A percentile compares a stretch with the other conserved stretches of the same genome.
These are phyloP conservation scores for Anolis apletophallus DNA, from an alignment of 2,797 vertebrate genomes.

Conservation along the genomic window DNA sequence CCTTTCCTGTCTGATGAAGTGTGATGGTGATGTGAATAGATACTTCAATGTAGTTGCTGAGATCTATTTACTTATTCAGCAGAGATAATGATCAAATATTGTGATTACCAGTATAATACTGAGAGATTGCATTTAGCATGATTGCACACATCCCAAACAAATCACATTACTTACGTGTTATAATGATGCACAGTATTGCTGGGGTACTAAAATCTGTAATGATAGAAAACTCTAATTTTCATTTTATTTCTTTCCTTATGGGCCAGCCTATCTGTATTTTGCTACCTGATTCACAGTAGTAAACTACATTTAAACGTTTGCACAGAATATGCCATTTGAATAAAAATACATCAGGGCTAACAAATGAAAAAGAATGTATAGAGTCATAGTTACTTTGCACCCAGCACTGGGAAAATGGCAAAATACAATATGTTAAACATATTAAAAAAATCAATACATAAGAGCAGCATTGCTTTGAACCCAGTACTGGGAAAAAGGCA, in stretches of 20 bases:
- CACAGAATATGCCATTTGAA: too few relatives aligned
- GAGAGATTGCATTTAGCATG: neutral
- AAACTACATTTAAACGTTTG: too few relatives aligned
- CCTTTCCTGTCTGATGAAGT: neutral
- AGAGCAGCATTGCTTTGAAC: too few relatives aligned
- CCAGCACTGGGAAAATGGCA: too few relatives aligned
- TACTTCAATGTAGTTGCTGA: constrained; percentile 1
- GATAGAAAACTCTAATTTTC: neutral
- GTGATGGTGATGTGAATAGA: neutral
- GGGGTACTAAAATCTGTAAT: constrained; percentile 10
- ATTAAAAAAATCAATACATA: too few relatives aligned
- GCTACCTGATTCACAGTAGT: too few relatives aligned
- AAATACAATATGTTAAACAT: too few relatives aligned
- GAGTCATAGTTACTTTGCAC: too few relatives aligned
- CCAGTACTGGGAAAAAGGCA: too few relatives aligned
- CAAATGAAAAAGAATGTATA: too few relatives aligned
- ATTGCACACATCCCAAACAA: constrained; percentile 9
- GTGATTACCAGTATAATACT: neutral
- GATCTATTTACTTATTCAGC: constrained; percentile 10
- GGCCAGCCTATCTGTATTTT: too few relatives aligned
- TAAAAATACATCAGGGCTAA: too few relatives aligned
- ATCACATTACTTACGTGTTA: neutral
- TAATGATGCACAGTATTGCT: neutral
- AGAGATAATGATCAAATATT: neutral
- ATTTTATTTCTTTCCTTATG: neutral